Evolutionary conservation across 2,113 vertebrate genomes (phyloP).

Genomic region (Corydoras maculifer): DNA sequence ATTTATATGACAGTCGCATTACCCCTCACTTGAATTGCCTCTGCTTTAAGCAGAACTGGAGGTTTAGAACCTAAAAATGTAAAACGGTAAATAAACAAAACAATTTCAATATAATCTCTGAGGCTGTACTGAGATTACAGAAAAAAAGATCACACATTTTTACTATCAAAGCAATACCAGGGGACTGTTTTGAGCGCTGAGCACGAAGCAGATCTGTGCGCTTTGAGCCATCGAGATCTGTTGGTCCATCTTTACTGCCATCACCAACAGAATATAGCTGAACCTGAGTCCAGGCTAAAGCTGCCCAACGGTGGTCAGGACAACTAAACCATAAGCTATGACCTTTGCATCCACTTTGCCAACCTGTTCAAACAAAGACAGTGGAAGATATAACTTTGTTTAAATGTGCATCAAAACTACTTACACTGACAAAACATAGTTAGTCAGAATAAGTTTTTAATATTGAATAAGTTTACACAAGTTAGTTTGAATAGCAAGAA

Average conservation of each 20-base stretch:
- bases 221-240: conserved; percentile 38
- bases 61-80: conserved; percentile 26
- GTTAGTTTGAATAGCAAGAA: too few relatives aligned
- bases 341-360: conserved; percentile 61
- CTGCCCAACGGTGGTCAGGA: conserved; percentile 57
- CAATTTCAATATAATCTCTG: too few relatives aligned
- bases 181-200: conserved; percentile 28
- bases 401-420: too few relatives aligned
- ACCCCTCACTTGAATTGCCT: conserved; percentile 74
- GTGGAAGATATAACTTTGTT: not conserved
- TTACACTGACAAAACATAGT: too few relatives aligned
- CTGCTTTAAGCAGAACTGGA: conserved; percentile 49
- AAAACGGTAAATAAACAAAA: conserved; percentile 12
- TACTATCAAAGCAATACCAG: conserved; percentile 41
- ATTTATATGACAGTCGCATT: not conserved
- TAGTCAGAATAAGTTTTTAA: too few relatives aligned
- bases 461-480: too few relatives aligned
- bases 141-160: not conserved
- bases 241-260: conserved; percentile 54
- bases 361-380: conserved; percentile 59
- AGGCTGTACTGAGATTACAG: too few relatives aligned
- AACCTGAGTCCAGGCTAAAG: conserved; percentile 63
- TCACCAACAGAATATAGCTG: conserved; percentile 76
- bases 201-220: conserved; percentile 38
- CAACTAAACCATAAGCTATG: conserved; percentile 61